Conservation (phyloP, 2,797 vertebrate species). For the Lacerta bilineata region DNA sequence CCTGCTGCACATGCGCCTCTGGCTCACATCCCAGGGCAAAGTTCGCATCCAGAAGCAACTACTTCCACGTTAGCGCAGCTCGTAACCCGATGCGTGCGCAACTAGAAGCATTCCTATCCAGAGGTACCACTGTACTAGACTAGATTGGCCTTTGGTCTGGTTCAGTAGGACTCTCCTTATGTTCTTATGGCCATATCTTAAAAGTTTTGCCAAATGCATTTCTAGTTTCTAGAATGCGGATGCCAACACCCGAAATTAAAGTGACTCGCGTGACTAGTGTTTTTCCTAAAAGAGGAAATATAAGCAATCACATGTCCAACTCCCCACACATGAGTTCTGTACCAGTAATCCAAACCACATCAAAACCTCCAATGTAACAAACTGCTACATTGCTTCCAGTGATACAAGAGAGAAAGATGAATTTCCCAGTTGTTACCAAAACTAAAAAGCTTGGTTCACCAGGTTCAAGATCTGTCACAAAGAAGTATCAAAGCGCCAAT, state of each 20-base stretch:
- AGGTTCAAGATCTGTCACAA: background rate
- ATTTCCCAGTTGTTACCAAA: conserved; percentile 3
- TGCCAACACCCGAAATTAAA: background rate
- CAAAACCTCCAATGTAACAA: background rate
- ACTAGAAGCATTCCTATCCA: too few species aligned
- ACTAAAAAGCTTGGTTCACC: background rate
- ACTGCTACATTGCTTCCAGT: background rate
- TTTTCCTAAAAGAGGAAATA: background rate
- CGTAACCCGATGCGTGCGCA: too few species aligned
- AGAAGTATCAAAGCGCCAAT: background rate
- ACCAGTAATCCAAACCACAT: too few species aligned
- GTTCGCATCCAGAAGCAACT: too few species aligned
- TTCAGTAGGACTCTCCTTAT: too few species aligned
- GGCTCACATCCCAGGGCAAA: too few species aligned
- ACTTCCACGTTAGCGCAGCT: too few species aligned
- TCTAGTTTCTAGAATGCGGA: background rate
- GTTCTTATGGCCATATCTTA: background rate
- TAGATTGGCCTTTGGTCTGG: too few species aligned
- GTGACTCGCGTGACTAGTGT: background rate
- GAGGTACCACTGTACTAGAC: too few species aligned
- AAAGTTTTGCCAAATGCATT: background rate
- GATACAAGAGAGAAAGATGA: background rate
- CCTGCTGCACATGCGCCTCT: too few species aligned
- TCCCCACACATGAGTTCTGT: too few species aligned
- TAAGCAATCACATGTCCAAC: too few species aligned